phyloP scores from a whole-genome alignment of 92 coral and sea anemone genomes.

The Meandrina meandrites region DNA sequence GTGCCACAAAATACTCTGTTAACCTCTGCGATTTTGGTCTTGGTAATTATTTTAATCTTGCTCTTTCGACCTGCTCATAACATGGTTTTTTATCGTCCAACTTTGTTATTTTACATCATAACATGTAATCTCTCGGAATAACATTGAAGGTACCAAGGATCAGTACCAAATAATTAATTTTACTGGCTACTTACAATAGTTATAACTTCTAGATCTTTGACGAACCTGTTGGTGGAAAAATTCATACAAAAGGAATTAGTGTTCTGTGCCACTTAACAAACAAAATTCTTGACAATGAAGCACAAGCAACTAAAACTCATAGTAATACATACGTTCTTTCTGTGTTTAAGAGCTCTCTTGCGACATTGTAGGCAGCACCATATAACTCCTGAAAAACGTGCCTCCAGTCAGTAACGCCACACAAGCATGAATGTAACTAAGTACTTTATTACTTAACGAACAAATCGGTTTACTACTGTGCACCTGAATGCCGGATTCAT shows the following conservation, averaged over 20 bases:
- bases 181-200: slow-evolving; percentile 84
- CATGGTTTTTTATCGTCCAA: background rate
- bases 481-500: background rate
- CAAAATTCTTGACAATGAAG: background rate
- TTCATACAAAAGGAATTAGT: background rate
- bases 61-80: too few relatives aligned
- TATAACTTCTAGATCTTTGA: slow-evolving; percentile 93
- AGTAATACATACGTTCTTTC: slow-evolving; percentile 85
- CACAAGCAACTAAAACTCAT: background rate
- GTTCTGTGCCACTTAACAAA: background rate
- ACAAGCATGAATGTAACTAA: too few relatives aligned
- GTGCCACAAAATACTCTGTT: too few relatives aligned
- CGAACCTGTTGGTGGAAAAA: slow-evolving; percentile 62
- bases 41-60: too few relatives aligned
- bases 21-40: too few relatives aligned
- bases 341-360: slow-evolving; percentile 85
- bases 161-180: background rate
- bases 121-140: background rate
- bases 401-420: too few relatives aligned
- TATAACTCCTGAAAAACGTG: slow-evolving; percentile 25
- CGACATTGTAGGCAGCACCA: slow-evolving; percentile 83
- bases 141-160: background rate
- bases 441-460: too few relatives aligned
- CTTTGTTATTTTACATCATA: background rate
- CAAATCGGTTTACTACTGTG: background rate